These are phyloP conservation scores for Gallinago stenura DNA, from an alignment of 2,797 vertebrate species.

Conservation along the genomic window DNA sequence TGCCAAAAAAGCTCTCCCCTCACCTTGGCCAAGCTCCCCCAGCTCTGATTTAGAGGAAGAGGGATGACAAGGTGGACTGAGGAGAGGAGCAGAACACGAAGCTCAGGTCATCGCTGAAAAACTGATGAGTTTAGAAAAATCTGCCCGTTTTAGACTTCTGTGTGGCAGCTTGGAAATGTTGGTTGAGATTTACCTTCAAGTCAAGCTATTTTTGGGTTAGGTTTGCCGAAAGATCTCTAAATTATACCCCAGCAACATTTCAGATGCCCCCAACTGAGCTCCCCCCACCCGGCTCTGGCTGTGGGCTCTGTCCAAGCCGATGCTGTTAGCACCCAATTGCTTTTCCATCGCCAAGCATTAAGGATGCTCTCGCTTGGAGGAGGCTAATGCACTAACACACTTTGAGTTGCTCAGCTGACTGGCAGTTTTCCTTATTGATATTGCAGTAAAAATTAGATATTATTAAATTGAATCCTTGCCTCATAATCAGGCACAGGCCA, in stretches of 20 bases:
- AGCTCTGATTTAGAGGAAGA: not conserved
- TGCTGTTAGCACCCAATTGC: not conserved
- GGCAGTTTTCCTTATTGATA: not conserved
- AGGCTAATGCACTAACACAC: not conserved
- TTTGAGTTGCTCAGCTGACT: not conserved
- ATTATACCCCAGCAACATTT: not conserved
- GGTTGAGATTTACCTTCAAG: not conserved
- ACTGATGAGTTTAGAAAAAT: not conserved
- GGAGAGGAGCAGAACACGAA: not conserved
- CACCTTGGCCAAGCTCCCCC: not conserved
- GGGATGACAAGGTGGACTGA: not conserved
- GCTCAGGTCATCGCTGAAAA: not conserved
- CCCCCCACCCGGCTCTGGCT: rapidly evolving
- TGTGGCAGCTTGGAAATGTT: not conserved
- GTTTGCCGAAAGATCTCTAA: not conserved
- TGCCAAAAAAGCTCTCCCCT: not conserved
- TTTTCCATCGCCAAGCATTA: not conserved
- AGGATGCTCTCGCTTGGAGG: not conserved
- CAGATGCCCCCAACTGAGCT: not conserved
- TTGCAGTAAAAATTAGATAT: not conserved
- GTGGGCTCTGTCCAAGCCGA: not conserved
- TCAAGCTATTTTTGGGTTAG: not conserved
- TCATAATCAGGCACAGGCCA: not conserved
- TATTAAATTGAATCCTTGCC: not conserved
- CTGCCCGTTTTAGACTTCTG: not conserved